Conservation (phyloP, 2,888 invertebrate species). For the Mythimna albipuncta region DNA sequence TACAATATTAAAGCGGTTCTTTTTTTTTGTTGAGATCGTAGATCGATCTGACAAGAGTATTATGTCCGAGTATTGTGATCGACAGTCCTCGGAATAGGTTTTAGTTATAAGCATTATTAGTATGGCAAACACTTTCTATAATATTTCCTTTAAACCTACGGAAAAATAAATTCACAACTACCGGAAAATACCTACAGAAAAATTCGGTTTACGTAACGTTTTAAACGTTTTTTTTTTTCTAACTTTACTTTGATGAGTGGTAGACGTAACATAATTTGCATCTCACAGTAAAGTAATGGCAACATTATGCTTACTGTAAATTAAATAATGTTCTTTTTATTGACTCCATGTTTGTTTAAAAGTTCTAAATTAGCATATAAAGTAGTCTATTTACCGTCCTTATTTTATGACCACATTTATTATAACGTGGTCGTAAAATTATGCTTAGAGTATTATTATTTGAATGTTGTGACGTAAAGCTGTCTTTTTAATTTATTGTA, state of each 20-base stretch:
- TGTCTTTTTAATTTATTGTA: not conserved
- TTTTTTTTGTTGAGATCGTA: too few species aligned
- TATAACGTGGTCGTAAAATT: slow-evolving; percentile 28
- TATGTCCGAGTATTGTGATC: too few species aligned
- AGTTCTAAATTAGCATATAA: slow-evolving; percentile 35
- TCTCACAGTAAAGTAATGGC: slow-evolving; percentile 5
- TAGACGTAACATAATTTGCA: slow-evolving; percentile 26
- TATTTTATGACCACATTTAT: not conserved
- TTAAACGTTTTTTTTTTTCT: not conserved
- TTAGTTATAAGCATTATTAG: too few species aligned
- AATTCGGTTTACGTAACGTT: slow-evolving; percentile 11
- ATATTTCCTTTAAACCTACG: too few species aligned
- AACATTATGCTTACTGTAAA: slow-evolving; percentile 26
- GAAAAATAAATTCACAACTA: too few species aligned
- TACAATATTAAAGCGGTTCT: too few species aligned
- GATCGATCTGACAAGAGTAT: too few species aligned
- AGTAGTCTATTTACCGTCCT: slow-evolving; percentile 26
- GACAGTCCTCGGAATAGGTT: too few species aligned
- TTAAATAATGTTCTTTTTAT: slow-evolving; percentile 36
- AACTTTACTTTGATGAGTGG: not conserved
- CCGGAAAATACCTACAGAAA: too few species aligned
- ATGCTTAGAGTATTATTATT: slow-evolving; percentile 11
- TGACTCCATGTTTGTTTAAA: slow-evolving; percentile 29
- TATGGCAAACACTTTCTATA: too few species aligned
- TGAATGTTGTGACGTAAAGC: slow-evolving; percentile 20